phyloP scores from a whole-genome alignment of 2,113 vertebrate species.

The Ginglymostoma cirratum region DNA sequence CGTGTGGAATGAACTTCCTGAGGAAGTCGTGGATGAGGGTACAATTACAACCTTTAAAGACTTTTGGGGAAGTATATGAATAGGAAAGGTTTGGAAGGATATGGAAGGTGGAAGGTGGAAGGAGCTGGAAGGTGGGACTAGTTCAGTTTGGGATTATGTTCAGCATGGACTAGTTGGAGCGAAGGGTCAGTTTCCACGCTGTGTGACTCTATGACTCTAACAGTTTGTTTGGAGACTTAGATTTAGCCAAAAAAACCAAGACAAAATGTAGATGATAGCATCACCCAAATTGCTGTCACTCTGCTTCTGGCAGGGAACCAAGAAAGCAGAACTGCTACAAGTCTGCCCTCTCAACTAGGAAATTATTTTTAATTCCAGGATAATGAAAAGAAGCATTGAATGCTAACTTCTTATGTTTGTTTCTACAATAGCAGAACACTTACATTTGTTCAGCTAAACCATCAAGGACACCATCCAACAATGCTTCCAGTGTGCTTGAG shows the following conservation, averaged over 20 bases:
- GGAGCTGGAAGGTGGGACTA: no score
- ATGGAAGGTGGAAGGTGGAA: no score
- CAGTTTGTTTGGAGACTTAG: neutral
- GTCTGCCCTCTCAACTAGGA: neutral
- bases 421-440: neutral
- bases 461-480: neutral
- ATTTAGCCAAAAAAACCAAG: neutral
- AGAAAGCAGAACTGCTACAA: neutral
- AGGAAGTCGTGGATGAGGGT: no score
- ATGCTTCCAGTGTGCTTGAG: no score
- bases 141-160: no score
- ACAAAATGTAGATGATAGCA: neutral
- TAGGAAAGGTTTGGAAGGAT: no score
- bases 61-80: no score
- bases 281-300: neutral
- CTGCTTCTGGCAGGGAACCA: neutral
- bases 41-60: no score
- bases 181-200: no score
- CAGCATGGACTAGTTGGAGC: no score
- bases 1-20: no score
- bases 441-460: neutral
- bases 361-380: neutral
- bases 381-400: neutral
- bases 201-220: no score
- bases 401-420: neutral